Base-by-base conservation (phyloP, 2,888 invertebrate genomes). In the Orthosia gracilis region DNA sequence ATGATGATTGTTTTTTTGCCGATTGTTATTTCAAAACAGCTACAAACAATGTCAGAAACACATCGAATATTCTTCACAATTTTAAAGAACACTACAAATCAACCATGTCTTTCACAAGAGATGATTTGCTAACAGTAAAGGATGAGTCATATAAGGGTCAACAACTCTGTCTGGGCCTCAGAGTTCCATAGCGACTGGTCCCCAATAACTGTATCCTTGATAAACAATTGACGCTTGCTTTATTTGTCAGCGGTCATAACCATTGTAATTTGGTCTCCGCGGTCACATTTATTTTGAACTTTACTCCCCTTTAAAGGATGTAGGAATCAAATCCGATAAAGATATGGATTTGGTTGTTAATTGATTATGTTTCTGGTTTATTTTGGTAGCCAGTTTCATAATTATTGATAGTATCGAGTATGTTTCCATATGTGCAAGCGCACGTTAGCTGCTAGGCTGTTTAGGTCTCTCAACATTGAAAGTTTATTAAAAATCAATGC, bases 121-220 rank as follows among this genome's bases (percentile, higher is more conserved):
- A 78, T 61, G 57, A 76, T 67, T 74, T 45, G 70, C 70, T 83
- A 85, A 86, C 85, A 45, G 85, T 86, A 45, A 71, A 72, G 49
- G 61, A 87, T 87, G 87, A 85, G 3, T 84, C 86, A 87, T 73
- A 55, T 49, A 66, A 78, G 76, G 86, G 86, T 87, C 86, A 87
- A 71, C 76, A 87, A 87, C 86, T 87, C 78, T 63, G 82, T 82
- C 82, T 76, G 80, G 63, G 31, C 49, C 67, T 50, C 31, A 69
- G 62, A 75, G 83, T 63, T 85, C 85, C 57, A 50, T 26, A 21
- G 49, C 78, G 49, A 31, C 67, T 85, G 87, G 85, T 72, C 69
- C 15, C 15, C 18, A 69, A 59, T 77, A 74, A 76, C 68, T 58
- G 72, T 71, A 82, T 76, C 75, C 80, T 82, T 85, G 67, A 58